A percentile compares a stretch with the other conserved stretches of the same genome.
phyloP scores from a whole-genome alignment of 2,113 vertebrate species.

The Zapornia atra region DNA sequence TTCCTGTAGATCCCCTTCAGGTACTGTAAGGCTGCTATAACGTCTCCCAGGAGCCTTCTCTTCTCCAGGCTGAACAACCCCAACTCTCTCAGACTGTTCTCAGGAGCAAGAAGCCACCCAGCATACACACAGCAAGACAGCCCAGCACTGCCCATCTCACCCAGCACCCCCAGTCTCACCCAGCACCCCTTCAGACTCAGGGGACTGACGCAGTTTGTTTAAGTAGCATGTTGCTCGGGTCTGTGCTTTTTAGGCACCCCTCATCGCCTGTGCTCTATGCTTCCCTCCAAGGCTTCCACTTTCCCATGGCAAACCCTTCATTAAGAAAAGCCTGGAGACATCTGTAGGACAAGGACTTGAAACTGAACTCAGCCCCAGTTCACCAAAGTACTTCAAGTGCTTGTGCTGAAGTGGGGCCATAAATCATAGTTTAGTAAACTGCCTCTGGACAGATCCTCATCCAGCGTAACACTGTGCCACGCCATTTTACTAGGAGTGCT shows the following conservation, averaged over 20 bases:
- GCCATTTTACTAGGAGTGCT: not conserved
- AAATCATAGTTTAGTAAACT: not conserved
- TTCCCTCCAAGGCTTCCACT: not conserved
- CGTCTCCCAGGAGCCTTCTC: too few relatives aligned
- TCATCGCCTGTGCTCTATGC: not conserved
- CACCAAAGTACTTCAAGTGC: not conserved
- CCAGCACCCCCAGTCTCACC: not conserved
- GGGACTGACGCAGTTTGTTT: not conserved
- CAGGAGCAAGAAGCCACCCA: too few relatives aligned
- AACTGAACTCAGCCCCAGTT: not conserved
- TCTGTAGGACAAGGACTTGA: not conserved
- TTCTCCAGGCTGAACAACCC: too few relatives aligned
- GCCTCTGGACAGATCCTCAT: not conserved
- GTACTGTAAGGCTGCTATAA: too few relatives aligned
- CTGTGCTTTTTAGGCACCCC: not conserved
- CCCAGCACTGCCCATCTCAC: not conserved
- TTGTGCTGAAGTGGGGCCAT: not conserved
- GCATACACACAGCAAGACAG: fast-evolving
- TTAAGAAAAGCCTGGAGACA: not conserved
- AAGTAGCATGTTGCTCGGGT: not conserved
- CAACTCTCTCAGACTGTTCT: too few relatives aligned
- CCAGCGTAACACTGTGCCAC: fast-evolving
- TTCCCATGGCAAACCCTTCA: not conserved
- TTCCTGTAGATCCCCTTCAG: too few relatives aligned
- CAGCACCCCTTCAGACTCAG: not conserved